Conservation (phyloP, 2,113 vertebrate genomes). For the Entomyzon cyanotis region DNA sequence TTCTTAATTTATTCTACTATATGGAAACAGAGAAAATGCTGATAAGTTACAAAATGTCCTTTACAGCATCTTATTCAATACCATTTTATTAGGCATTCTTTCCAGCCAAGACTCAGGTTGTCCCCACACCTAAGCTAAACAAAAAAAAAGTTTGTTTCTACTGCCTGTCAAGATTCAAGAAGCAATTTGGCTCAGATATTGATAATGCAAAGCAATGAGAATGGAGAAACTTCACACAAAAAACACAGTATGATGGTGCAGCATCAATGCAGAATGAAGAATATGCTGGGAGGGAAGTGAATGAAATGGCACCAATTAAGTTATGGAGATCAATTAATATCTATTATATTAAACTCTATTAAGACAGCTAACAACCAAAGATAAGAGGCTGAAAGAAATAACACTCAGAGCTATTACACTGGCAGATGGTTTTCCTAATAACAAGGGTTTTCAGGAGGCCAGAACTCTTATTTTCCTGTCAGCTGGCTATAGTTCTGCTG, state of each 20-base stretch:
- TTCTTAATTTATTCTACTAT: not conserved
- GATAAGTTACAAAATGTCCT: not conserved
- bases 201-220: not conserved
- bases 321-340: slow-evolving; percentile 37
- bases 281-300: not conserved
- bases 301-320: slow-evolving; percentile 22
- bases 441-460: not conserved
- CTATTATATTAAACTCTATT: not conserved
- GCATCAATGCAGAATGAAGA: not conserved
- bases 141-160: not conserved
- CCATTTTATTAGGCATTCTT: not conserved
- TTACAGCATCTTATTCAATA: not conserved
- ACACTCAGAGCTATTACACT: not conserved
- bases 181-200: not conserved
- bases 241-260: rapidly evolving
- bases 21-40: not conserved
- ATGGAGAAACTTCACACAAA: not conserved
- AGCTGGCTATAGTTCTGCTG: not conserved
- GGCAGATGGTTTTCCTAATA: slow-evolving; percentile 7
- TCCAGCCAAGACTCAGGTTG: not conserved
- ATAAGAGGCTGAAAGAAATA: slow-evolving; percentile 38
- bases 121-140: not conserved
- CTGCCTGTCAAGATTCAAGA: not conserved
- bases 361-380: slow-evolving; percentile 28
- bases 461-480: slow-evolving; percentile 44